Percentiles rank a stretch among this genome's conserved stretches.
Conservation (phyloP, 1,140 invertebrate genomes). For the Archegozetes longisetosus region DNA sequence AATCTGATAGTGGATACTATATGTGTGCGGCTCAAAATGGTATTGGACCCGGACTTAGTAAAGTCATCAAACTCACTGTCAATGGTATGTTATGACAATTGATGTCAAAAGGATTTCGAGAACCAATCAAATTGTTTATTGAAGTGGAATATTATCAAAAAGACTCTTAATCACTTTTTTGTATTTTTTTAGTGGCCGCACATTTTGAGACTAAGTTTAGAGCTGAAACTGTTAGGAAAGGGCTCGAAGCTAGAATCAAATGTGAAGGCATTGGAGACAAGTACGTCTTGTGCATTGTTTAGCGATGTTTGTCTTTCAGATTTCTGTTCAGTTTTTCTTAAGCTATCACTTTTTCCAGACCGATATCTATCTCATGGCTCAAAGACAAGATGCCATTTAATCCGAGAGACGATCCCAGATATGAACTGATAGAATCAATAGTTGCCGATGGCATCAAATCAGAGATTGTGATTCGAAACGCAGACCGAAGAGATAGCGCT, state of each 20-base stretch:
- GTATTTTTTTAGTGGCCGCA: constrained; percentile 20
- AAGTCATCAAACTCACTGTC: constrained; percentile 36
- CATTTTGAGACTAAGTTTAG: constrained; percentile 24
- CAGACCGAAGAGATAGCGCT: constrained; percentile 30
- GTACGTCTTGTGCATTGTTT: background rate
- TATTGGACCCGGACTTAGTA: constrained; percentile 70
- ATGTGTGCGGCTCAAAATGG: constrained; percentile 90
- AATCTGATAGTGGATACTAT: constrained; percentile 37
- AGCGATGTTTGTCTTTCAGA: background rate
- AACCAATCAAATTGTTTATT: background rate
- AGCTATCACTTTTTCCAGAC: constrained; percentile 17
- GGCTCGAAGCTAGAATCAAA: constrained; percentile 28
- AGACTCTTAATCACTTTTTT: constrained; percentile 6
- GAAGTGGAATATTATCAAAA: background rate
- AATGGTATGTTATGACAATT: constrained; percentile 31
- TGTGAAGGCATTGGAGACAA: constrained; percentile 33
- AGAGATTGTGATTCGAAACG: constrained; percentile 26
- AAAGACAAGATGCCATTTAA: constrained; percentile 23
- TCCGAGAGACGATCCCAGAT: constrained; percentile 17
- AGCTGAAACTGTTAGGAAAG: constrained; percentile 23
- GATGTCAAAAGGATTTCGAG: background rate
- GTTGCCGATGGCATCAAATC: constrained; percentile 18
- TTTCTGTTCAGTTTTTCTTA: background rate
- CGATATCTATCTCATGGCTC: constrained; percentile 30
- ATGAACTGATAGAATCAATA: constrained; percentile 19